Percentiles rank a stretch among this genome's conserved stretches.
Conservation (phyloP, 2,797 vertebrate genomes). For the Sebastes cheni region DNA sequence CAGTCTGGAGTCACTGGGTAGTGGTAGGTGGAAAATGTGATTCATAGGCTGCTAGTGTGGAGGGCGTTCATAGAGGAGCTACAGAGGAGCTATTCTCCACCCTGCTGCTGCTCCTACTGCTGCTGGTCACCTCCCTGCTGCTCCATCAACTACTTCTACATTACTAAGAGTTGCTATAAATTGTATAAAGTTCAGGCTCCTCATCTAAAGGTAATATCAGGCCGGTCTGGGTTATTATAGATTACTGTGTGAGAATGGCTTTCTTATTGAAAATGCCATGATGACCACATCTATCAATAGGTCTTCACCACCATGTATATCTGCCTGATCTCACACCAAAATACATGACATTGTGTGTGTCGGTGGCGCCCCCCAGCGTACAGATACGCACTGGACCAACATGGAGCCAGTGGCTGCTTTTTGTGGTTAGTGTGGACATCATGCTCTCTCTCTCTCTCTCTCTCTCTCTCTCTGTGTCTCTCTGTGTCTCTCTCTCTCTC, state of each 20-base stretch:
- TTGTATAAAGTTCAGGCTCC: too few relatives aligned
- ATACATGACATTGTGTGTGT: not conserved
- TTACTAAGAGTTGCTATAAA: too few relatives aligned
- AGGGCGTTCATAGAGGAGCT: slow-evolving; percentile 64
- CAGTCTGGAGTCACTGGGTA: slow-evolving; percentile 18
- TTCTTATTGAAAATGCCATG: not conserved
- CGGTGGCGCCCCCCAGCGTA: not conserved
- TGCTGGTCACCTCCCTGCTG: slow-evolving; percentile 33
- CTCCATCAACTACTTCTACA: too few relatives aligned
- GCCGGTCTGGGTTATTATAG: too few relatives aligned
- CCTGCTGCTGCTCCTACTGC: too few relatives aligned
- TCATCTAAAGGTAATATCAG: not conserved
- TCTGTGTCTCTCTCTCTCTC: too few relatives aligned
- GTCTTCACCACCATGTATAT: too few relatives aligned
- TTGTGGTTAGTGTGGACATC: not conserved
- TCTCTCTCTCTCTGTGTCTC: too few relatives aligned
- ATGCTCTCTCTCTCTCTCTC: too few relatives aligned
- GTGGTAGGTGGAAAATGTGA: slow-evolving; percentile 82
- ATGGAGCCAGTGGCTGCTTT: too few relatives aligned
- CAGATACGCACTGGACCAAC: not conserved
- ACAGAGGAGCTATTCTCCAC: slow-evolving; percentile 58
- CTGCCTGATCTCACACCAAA: not conserved
- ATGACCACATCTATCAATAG: not conserved
- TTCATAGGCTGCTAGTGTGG: slow-evolving; percentile 63
- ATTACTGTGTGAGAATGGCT: not conserved